Evolutionary conservation across 2,888 invertebrate genomes (phyloP).

Genomic region (Parnassius smintheus): DNA sequence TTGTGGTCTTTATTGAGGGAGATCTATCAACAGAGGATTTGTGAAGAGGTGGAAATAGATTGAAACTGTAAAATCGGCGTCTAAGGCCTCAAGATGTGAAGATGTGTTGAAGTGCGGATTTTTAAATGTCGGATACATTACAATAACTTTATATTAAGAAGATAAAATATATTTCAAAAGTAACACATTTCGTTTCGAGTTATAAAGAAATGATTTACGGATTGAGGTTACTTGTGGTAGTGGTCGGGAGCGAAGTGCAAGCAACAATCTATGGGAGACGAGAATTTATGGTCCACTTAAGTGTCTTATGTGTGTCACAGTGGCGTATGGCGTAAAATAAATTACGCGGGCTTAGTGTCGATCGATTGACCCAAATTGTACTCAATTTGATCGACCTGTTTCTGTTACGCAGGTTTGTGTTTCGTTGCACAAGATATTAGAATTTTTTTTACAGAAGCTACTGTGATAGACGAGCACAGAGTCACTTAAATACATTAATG

Average conservation of each 20-base stretch:
- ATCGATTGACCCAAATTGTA: constrained; percentile 27
- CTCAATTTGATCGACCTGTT: constrained; percentile 21
- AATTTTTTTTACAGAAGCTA: no score
- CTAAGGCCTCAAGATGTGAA: no score
- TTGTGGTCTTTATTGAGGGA: no score
- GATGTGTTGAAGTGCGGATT: no score
- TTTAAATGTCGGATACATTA: no score
- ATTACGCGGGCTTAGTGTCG: constrained; percentile 14
- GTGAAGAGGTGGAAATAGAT: no score
- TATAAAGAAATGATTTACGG: constrained; percentile 19
- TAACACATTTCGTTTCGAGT: constrained; percentile 12
- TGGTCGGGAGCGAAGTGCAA: constrained; percentile 24
- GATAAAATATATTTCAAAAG: neutral
- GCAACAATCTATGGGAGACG: constrained; percentile 36
- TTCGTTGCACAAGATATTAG: neutral
- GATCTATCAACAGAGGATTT: no score
- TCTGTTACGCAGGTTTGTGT: constrained; percentile 8
- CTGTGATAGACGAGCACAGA: no score
- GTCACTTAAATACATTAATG: no score
- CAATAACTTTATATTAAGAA: no score
- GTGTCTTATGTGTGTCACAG: constrained; percentile 52
- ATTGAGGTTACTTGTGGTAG: constrained; percentile 29
- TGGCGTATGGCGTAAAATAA: constrained; percentile 37
- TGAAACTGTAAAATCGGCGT: no score
- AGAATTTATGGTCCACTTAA: constrained; percentile 58